Percentiles rank a stretch among this genome's conserved stretches.
Conservation (phyloP, 2,113 vertebrate genomes). For the Xyrauchen texanus region DNA sequence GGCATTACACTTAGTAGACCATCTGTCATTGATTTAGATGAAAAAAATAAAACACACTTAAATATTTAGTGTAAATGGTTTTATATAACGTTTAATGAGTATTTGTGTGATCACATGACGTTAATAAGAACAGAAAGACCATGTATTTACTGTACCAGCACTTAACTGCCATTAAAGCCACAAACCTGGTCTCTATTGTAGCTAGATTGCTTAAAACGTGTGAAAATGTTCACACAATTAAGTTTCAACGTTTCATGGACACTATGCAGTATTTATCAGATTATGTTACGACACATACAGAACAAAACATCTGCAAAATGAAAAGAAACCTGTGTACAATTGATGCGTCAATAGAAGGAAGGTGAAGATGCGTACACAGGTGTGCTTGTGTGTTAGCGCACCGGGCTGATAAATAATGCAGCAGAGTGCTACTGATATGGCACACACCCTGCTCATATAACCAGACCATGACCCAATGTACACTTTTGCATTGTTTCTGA, state of each 20-base stretch:
- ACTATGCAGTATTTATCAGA: not conserved
- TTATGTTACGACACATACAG: slow-evolving; percentile 10
- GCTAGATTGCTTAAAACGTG: no score
- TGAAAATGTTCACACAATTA: not conserved
- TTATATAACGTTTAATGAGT: not conserved
- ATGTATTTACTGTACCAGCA: not conserved
- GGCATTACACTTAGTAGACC: no score
- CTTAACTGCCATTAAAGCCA: not conserved
- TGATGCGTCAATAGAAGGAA: slow-evolving; percentile 3
- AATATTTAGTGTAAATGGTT: no score
- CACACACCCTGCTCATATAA: slow-evolving; percentile 32
- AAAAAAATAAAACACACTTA: not conserved
- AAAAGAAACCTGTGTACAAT: not conserved
- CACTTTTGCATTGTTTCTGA: not conserved
- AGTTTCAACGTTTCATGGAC: not conserved
- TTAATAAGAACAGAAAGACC: not conserved
- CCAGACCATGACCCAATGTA: not conserved
- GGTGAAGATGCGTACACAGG: not conserved
- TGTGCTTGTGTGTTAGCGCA: not conserved
- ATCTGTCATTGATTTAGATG: not conserved
- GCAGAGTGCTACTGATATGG: not conserved
- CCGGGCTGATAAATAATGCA: slow-evolving; percentile 20
- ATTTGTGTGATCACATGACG: not conserved
- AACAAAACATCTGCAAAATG: slow-evolving; percentile 23
- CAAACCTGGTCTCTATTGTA: no score